Evolutionary conservation across 2,888 invertebrate species (phyloP).

Genomic region (Serripes groenlandicus): DNA sequence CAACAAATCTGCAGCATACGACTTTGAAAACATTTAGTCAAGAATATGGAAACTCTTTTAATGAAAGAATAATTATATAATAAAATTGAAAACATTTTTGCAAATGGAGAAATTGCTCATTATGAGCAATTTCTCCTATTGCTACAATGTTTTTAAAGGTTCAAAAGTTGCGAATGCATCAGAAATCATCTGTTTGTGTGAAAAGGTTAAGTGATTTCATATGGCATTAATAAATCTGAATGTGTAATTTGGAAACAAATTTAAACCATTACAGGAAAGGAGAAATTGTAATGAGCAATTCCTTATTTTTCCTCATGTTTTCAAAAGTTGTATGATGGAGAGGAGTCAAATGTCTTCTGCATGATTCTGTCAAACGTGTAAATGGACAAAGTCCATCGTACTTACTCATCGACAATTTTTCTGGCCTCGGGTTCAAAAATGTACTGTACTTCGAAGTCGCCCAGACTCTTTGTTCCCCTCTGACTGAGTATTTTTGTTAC

Average conservation of each 20-base stretch:
- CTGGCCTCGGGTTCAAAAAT: conserved; percentile 85
- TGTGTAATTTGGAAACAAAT: neutral
- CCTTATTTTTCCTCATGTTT: conserved; percentile 2
- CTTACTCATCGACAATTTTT: conserved; percentile 81
- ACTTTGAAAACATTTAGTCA: too few species aligned
- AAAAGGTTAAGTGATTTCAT: too few species aligned
- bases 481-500: conserved; percentile 86
- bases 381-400: conserved; percentile 8
- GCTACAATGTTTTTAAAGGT: neutral
- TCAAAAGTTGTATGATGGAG: neutral
- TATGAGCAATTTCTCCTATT: neutral
- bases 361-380: neutral
- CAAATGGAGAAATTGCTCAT: neutral
- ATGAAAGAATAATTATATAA: too few species aligned
- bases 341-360: neutral
- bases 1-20: too few species aligned
- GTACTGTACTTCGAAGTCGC: conserved; percentile 87
- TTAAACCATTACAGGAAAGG: neutral
- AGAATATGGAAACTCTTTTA: too few species aligned
- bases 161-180: too few species aligned
- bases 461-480: conserved; percentile 86
- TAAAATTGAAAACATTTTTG: neutral
- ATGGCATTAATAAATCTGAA: neutral
- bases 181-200: too few species aligned
- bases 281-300: neutral